A percentile compares a stretch with the other conserved stretches of the same genome.
phyloP scores from a whole-genome alignment of 2,888 invertebrate species.

The Acanthopleura granulata region DNA sequence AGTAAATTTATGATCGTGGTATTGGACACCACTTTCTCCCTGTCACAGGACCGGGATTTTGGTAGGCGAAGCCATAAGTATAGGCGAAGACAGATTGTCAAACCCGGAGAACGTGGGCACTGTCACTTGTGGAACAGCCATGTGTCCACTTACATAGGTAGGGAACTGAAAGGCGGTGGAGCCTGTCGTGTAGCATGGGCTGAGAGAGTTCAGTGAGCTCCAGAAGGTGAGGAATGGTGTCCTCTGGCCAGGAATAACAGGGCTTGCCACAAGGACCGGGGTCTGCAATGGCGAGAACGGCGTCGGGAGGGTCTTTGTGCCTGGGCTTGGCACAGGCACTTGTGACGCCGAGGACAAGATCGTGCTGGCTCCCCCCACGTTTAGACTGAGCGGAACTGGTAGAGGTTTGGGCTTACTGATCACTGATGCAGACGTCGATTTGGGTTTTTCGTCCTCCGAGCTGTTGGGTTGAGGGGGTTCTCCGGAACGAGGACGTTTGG shows the following conservation, averaged over 20 bases:
- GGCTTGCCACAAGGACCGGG: slow-evolving; percentile 53
- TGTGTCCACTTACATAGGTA: slow-evolving; percentile 40
- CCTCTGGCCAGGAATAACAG: slow-evolving; percentile 45
- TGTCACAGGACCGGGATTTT: slow-evolving; percentile 8
- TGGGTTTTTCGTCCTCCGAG: background rate
- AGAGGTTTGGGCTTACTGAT: slow-evolving; percentile 18
- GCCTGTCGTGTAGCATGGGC: slow-evolving; percentile 51
- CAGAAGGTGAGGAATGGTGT: slow-evolving; percentile 69
- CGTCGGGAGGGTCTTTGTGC: slow-evolving; percentile 33
- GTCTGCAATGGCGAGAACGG: slow-evolving; percentile 44
- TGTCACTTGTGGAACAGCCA: slow-evolving; percentile 49
- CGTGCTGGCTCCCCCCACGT: slow-evolving; percentile 29
- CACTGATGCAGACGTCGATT: background rate
- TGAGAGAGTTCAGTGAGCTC: slow-evolving; percentile 63
- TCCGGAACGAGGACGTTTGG: background rate
- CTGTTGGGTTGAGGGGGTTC: background rate
- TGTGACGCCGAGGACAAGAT: slow-evolving; percentile 42
- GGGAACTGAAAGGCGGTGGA: slow-evolving; percentile 61
- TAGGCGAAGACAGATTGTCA: slow-evolving; percentile 19
- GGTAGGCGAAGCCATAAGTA: background rate
- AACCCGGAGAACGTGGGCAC: slow-evolving; percentile 37
- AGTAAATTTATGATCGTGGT: too few species aligned
- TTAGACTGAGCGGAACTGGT: slow-evolving; percentile 2
- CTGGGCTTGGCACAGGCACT: slow-evolving; percentile 53
- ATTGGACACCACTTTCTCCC: background rate